Base-by-base conservation (phyloP, 2,797 vertebrate species). In the Muscicapa striata region DNA sequence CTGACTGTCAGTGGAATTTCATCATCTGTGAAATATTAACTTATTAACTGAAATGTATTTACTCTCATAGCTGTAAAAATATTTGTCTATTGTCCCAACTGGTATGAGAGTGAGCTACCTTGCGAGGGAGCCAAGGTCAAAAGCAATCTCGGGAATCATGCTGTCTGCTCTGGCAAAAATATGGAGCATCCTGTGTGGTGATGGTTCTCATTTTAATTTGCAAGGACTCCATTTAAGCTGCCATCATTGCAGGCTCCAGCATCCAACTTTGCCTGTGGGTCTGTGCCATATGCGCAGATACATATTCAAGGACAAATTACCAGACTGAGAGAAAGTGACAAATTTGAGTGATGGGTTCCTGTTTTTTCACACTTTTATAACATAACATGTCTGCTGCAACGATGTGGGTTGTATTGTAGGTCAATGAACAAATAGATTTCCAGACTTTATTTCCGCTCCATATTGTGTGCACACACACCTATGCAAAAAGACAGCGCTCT, bases 11-110 rank as follows among this genome's bases (percentile, higher is more conserved):
- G 91, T 66, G 68, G 63, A 83, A 82, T 96, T 96, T 93, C 95
- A 97, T 90, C 93, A 95, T 95, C 89, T 95, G 93, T 95, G 93
- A 97, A 96, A 94, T 96, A 93, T 74, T 96, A 95, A 95, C 95
- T 96, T 96, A 94, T 88, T 91, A 95, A 96, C 90, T 61, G 61
- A 81, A 91, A 89, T 72, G 20, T 95, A 79, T 95, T 96, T 96
- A 86, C 94, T 85, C 55, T 83, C 81, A 63, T 5, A 89, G 74
- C 90, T 96, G 93, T 91, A 79, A 95, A 96, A 97, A 96, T 96
- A 96, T 96, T 97, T 97, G 86, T 68, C 77, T 87, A 12, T 90
- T 93, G 82, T 93, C 94, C 84, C 91, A 77, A 15, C 86, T 82
- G 80, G 85, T 70, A 49, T 36, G 73, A 62, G 61, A 67, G 66